Evolutionary conservation across 1,140 invertebrate species (phyloP).

Genomic region (Pissodes strobi): DNA sequence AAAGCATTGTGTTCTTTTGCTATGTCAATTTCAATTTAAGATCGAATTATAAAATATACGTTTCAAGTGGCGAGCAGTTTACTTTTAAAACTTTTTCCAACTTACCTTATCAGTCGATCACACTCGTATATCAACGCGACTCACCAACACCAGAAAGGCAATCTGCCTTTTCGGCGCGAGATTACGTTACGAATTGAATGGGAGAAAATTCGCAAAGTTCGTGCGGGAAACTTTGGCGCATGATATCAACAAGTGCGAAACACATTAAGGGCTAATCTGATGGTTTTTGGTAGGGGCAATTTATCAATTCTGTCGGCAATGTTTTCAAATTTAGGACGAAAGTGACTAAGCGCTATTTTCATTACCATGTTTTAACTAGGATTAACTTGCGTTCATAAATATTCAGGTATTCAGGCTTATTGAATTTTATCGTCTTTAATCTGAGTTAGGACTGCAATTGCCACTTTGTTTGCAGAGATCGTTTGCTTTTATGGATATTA

Average conservation of each 20-base stretch:
- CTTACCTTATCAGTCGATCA: neutral
- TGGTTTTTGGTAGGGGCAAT: neutral
- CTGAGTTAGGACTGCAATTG: too few species aligned
- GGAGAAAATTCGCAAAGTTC: constrained; percentile 12
- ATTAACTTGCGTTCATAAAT: too few species aligned
- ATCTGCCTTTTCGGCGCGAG: constrained; percentile 7
- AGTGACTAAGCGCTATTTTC: too few species aligned
- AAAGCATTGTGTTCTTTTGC: too few species aligned
- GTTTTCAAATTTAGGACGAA: neutral
- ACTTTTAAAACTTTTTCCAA: neutral
- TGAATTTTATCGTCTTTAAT: too few species aligned
- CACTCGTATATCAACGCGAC: constrained; percentile 10
- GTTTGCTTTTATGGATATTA: too few species aligned
- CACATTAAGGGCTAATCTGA: neutral
- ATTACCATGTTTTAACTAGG: too few species aligned
- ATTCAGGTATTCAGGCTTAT: too few species aligned
- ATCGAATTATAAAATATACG: too few species aligned
- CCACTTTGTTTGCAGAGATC: too few species aligned
- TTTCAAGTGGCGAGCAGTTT: too few species aligned
- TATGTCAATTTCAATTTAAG: too few species aligned
- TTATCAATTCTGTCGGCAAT: neutral
- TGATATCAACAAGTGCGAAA: constrained; percentile 13
- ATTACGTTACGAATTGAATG: constrained; percentile 9
- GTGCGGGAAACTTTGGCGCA: constrained; percentile 1
- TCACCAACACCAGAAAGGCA: neutral